Conservation (phyloP, 1,140 invertebrate genomes). For the Tetramorium alpestre region DNA sequence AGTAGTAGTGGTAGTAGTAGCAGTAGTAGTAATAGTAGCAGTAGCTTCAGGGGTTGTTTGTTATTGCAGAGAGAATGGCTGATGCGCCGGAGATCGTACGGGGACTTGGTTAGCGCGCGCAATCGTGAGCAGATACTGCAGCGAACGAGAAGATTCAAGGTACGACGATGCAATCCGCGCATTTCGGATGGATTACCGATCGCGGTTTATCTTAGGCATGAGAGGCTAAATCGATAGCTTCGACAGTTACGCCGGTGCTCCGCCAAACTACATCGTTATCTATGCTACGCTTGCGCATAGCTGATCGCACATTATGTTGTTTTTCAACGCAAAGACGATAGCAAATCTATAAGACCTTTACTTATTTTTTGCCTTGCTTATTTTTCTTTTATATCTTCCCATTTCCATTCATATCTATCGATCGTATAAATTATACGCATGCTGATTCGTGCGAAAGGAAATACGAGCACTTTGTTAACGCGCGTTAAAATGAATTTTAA, state of each 20-base stretch:
- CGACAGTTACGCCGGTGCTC: background rate
- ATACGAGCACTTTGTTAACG: background rate
- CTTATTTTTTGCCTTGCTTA: background rate
- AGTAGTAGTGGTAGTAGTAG: background rate
- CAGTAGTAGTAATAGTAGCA: background rate
- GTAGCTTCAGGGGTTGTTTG: constrained; percentile 72
- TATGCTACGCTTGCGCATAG: background rate
- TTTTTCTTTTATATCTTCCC: background rate
- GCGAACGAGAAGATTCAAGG: constrained; percentile 63
- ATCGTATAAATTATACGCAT: background rate
- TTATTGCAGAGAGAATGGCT: constrained; percentile 78
- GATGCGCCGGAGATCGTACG: constrained; percentile 75
- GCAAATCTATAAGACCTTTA: background rate
- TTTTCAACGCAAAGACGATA: background rate
- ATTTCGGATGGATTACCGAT: constrained; percentile 3
- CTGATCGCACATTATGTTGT: background rate
- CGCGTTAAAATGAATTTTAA: background rate
- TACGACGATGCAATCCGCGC: constrained; percentile 43
- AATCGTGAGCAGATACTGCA: constrained; percentile 72
- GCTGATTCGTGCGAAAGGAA: background rate
- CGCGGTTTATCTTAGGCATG: constrained; percentile 31
- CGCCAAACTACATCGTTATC: background rate
- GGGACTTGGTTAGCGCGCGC: constrained; percentile 73
- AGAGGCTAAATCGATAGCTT: background rate
- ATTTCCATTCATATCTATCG: background rate